phyloP scores from a whole-genome alignment of 2,888 invertebrate genomes.

The Coelopa pilipes region DNA sequence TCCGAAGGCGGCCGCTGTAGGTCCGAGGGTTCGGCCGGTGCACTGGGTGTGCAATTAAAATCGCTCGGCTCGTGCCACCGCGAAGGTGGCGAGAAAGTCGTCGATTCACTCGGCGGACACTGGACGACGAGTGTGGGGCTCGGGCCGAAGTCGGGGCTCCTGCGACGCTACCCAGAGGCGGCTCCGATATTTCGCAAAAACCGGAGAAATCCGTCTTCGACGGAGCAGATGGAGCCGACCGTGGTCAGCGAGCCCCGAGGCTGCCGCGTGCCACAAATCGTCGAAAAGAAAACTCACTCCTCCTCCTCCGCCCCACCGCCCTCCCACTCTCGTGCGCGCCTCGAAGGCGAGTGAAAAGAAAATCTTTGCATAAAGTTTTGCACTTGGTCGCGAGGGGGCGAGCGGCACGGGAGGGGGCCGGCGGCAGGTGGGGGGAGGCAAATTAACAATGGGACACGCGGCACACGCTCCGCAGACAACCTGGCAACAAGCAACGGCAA shows the following conservation, averaged over 20 bases:
- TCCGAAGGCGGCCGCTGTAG: too few species aligned
- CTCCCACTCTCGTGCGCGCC: background rate
- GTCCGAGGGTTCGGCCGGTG: too few species aligned
- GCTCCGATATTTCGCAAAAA: background rate
- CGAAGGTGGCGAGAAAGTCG: background rate
- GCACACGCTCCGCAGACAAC: conserved; percentile 32
- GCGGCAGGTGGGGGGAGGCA: background rate
- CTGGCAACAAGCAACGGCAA: conserved; percentile 26
- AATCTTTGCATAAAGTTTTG: conserved; percentile 23
- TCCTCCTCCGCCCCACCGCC: background rate
- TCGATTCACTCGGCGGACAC: background rate
- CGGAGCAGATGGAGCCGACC: background rate
- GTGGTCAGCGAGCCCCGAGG: background rate
- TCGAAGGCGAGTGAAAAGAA: conserved; percentile 29
- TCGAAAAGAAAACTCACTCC: background rate
- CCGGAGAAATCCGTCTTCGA: conserved; percentile 4
- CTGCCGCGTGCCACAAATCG: conserved; percentile 13
- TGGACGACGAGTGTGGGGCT: too few species aligned
- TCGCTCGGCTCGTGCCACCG: too few species aligned
- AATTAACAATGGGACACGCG: conserved; percentile 28
- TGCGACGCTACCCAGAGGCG: background rate
- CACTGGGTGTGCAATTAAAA: too few species aligned
- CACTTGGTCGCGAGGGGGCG: background rate
- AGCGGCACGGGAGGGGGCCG: too few species aligned
- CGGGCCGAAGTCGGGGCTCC: too few species aligned